A percentile compares a stretch with the other conserved stretches of the same genome.
Evolutionary conservation across 2,797 vertebrate species (phyloP).

Genomic region (Pachyuromys duprasi): DNA sequence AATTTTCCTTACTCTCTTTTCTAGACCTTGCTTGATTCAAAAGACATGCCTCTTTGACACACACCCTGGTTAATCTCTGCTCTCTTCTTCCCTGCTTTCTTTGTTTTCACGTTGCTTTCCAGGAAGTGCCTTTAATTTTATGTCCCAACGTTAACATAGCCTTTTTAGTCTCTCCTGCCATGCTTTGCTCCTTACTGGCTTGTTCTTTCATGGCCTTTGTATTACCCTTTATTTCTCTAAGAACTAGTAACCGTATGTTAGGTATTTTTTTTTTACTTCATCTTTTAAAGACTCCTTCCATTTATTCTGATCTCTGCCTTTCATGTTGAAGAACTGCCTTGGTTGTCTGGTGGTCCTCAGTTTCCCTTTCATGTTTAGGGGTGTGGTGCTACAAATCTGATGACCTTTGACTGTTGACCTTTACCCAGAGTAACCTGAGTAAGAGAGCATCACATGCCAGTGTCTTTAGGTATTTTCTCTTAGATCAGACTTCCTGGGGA

Average conservation of each 20-base stretch:
- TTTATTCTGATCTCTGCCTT: constrained; percentile 20
- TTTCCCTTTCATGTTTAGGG: constrained; percentile 7
- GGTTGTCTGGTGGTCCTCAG: neutral
- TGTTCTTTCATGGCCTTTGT: neutral
- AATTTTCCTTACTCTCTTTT: neutral
- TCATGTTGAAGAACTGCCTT: neutral
- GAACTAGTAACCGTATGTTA: neutral
- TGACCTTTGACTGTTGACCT: neutral
- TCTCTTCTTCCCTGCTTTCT: neutral
- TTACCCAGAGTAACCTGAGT: neutral
- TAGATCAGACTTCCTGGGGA: neutral
- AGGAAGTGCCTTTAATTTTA: neutral
- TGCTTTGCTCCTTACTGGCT: neutral
- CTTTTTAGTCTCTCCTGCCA: neutral
- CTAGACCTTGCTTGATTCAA: neutral
- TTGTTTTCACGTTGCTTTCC: neutral
- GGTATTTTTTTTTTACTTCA: neutral
- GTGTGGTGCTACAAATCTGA: neutral
- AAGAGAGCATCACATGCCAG: neutral
- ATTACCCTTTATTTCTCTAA: neutral
- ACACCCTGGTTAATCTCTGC: no score
- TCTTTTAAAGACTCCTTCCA: neutral
- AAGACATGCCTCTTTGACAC: neutral
- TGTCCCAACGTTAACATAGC: neutral
- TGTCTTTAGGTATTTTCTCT: neutral